These are phyloP conservation scores for Microtus ochrogaster DNA, from an alignment of 2,113 vertebrate genomes.

Conservation along the genomic window DNA sequence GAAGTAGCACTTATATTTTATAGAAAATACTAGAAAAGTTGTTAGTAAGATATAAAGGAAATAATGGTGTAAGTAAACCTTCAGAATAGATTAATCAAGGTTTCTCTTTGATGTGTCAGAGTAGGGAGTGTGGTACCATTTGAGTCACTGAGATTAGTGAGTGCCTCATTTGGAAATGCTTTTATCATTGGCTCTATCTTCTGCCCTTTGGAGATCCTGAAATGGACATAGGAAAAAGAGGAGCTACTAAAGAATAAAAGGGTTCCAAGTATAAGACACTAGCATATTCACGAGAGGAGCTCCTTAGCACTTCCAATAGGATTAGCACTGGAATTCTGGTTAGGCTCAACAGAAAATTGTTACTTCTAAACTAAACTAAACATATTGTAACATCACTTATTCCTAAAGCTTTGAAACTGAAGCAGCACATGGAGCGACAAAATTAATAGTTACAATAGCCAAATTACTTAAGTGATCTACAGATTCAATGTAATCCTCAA, in stretches of 20 bases:
- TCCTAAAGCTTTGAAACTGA: neutral
- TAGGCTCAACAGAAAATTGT: neutral
- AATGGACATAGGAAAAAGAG: neutral
- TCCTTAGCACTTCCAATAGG: neutral
- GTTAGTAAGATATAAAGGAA: neutral
- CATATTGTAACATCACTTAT: neutral
- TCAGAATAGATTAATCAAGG: neutral
- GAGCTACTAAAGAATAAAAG: neutral
- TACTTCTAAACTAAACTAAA: neutral
- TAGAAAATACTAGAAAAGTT: neutral
- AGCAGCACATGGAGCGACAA: neutral
- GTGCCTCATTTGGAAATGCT: neutral
- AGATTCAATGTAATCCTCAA: neutral
- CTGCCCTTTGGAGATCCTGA: neutral
- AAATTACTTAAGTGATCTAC: neutral
- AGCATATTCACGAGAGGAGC: neutral
- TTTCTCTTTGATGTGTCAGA: neutral
- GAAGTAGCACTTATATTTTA: neutral
- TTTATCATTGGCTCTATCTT: neutral
- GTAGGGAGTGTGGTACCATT: neutral
- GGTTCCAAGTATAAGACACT: neutral
- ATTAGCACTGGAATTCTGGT: neutral
- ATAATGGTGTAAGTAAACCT: neutral
- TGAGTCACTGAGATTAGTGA: neutral
- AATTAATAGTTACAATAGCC: neutral